Evolutionary conservation across 2,888 invertebrate species (phyloP).

Genomic region (Kuschelorhynchus macadamiae): DNA sequence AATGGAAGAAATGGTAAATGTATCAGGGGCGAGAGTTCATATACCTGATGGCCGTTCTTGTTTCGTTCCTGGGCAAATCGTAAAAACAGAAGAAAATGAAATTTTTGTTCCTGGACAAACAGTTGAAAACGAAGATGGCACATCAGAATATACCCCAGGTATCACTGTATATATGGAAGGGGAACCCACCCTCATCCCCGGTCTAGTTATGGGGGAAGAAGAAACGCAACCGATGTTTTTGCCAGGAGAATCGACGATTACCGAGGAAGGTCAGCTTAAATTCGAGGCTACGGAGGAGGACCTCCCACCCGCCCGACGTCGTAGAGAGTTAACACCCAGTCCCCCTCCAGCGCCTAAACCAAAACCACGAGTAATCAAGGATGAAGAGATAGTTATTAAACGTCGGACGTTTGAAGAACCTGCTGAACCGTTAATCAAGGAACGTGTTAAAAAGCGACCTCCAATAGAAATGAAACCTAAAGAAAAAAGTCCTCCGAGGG

Average conservation of each 20-base stretch:
- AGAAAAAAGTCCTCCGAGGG: conserved; percentile 55
- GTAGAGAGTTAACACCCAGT: conserved; percentile 46
- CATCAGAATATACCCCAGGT: conserved; percentile 82
- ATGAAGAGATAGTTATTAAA: conserved; percentile 62
- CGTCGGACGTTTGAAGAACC: conserved; percentile 62
- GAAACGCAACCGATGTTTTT: conserved; percentile 66
- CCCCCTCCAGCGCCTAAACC: conserved; percentile 57
- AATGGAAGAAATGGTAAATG: conserved; percentile 73
- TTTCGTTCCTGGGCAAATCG: conserved; percentile 85
- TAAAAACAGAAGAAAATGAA: conserved; percentile 72
- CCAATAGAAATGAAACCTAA: conserved; percentile 53
- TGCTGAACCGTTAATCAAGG: conserved; percentile 59
- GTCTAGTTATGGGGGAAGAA: conserved; percentile 79
- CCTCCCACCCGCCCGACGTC: conserved; percentile 53
- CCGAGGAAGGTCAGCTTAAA: conserved; percentile 64
- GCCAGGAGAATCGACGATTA: conserved; percentile 65
- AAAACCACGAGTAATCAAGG: conserved; percentile 58
- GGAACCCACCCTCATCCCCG: conserved; percentile 84
- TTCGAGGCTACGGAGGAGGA: conserved; percentile 64
- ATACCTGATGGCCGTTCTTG: conserved; percentile 75
- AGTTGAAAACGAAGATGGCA: conserved; percentile 79
- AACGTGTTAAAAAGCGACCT: conserved; percentile 60
- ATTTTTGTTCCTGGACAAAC: conserved; percentile 78
- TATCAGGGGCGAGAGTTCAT: conserved; percentile 73
- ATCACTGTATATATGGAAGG: conserved; percentile 82